Conservation (phyloP, 2,888 invertebrate species). For the Zaprionus lineosus region DNA sequence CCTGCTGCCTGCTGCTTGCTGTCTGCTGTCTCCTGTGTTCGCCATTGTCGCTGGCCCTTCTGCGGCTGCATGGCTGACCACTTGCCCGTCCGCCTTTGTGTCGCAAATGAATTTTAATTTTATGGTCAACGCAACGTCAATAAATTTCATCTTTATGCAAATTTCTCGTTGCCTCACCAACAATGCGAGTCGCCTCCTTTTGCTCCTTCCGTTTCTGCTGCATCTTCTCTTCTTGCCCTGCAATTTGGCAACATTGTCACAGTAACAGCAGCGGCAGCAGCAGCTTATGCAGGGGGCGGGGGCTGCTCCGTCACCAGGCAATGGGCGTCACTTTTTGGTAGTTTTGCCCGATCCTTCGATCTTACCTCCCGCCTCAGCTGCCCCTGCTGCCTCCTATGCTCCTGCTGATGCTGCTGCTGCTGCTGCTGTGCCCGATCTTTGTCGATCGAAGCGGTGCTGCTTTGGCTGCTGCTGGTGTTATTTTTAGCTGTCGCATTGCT, state of each 20-base stretch:
- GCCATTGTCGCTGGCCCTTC: constrained; percentile 3
- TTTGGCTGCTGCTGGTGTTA: constrained; percentile 57
- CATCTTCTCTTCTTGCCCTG: constrained; percentile 15
- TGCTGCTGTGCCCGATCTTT: too few species aligned
- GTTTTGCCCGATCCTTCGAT: not conserved
- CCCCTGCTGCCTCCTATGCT: not conserved
- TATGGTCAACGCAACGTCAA: constrained; percentile 70
- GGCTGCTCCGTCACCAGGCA: constrained; percentile 38
- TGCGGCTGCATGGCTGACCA: not conserved
- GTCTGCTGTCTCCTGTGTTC: constrained; percentile 15
- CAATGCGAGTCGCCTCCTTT: not conserved
- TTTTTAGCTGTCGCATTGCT: constrained; percentile 75
- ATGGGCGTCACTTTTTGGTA: constrained; percentile 35
- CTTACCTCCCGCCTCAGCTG: not conserved
- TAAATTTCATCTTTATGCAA: constrained; percentile 79
- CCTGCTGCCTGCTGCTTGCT: not conserved
- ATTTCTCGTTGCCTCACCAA: constrained; percentile 22
- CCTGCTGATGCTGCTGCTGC: not conserved
- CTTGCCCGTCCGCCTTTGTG: constrained; percentile 37
- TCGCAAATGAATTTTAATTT: constrained; percentile 74
- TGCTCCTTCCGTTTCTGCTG: not conserved
- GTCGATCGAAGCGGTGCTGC: too few species aligned
- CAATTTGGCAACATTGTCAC: constrained; percentile 75
- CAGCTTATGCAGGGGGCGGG: not conserved
- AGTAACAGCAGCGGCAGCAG: constrained; percentile 27